phyloP scores from a whole-genome alignment of 2,797 vertebrate species.

The Sebastolobus alascanus region DNA sequence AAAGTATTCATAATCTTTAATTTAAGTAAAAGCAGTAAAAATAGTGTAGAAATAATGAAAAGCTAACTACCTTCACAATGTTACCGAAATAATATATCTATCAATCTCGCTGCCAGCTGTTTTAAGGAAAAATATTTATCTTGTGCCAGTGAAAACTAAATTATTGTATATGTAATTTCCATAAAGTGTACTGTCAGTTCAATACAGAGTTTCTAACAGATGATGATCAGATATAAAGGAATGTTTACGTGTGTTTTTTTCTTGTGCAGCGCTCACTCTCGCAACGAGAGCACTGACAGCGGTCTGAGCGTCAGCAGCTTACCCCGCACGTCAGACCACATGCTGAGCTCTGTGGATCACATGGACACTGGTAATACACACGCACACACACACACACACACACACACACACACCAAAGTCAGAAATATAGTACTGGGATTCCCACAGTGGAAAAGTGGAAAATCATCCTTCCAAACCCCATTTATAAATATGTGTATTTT shows the following conservation, averaged over 20 bases:
- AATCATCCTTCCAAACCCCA: neutral
- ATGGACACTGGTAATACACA: slow-evolving; percentile 92
- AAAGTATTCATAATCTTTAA: neutral
- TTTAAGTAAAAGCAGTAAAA: neutral
- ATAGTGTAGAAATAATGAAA: neutral
- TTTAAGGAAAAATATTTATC: neutral
- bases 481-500: slow-evolving; percentile 11
- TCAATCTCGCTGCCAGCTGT: neutral
- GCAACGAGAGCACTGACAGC: slow-evolving; percentile 96
- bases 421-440: neutral
- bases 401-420: neutral
- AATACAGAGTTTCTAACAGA: neutral
- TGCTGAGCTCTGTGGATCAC: slow-evolving; percentile 95
- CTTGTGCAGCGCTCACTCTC: slow-evolving; percentile 91
- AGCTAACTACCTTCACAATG: neutral
- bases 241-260: slow-evolving; percentile 31
- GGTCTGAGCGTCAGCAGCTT: slow-evolving; percentile 96
- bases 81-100: neutral
- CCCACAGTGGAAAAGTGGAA: neutral
- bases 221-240: neutral
- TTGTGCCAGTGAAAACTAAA: neutral
- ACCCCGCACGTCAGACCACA: slow-evolving; percentile 93
- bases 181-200: neutral
- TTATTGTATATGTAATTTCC: neutral
- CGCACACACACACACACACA: slow-evolving; percentile 5